These are phyloP conservation scores for Anseranas semipalmata DNA, from an alignment of 2,113 vertebrate species.

Conservation along the genomic window DNA sequence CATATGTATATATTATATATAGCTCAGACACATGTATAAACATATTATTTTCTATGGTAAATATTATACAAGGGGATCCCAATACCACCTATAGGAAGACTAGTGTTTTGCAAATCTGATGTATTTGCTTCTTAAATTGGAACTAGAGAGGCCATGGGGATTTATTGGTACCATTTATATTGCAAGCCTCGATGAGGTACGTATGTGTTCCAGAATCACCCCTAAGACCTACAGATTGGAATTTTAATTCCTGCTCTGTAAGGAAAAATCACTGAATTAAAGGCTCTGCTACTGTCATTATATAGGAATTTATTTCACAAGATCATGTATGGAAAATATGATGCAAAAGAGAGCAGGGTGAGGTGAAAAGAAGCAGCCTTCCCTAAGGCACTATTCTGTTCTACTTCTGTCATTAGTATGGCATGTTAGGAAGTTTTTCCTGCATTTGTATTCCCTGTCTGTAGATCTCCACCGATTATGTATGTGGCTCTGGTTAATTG, in stretches of 20 bases:
- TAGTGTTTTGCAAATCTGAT: neutral
- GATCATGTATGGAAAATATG: neutral
- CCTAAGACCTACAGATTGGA: neutral
- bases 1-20: neutral
- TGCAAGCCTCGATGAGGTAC: neutral
- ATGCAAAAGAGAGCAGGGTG: neutral
- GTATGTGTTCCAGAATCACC: conserved; percentile 4
- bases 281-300: neutral
- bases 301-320: neutral
- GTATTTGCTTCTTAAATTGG: neutral
- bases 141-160: neutral
- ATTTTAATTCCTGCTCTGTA: neutral
- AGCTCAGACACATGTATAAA: neutral
- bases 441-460: neutral
- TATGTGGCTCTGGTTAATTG: conserved; percentile 20
- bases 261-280: conserved; percentile 24
- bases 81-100: neutral
- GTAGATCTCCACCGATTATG: neutral
- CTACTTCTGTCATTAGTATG: neutral
- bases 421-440: neutral
- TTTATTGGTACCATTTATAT: neutral
- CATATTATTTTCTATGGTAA: neutral
- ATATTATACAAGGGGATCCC: neutral
- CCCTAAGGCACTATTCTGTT: neutral
- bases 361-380: neutral